These are phyloP conservation scores for Bombyx mandarina DNA, from an alignment of 1,140 invertebrate genomes.

Conservation along the genomic window DNA sequence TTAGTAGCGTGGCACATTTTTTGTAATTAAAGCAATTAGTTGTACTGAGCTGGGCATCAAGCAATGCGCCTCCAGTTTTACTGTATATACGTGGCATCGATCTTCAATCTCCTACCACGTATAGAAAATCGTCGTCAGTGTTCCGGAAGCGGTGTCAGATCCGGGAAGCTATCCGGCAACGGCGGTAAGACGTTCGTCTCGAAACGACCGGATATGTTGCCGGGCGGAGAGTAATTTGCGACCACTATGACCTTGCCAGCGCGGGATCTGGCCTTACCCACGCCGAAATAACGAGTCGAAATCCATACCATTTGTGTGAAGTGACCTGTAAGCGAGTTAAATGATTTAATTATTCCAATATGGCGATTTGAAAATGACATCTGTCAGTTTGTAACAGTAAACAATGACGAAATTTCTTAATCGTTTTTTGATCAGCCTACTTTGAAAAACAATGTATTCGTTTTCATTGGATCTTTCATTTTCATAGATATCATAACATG, in stretches of 20 bases:
- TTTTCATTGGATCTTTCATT: too few species aligned
- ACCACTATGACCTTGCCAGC: constrained; percentile 85
- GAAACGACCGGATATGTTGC: constrained; percentile 84
- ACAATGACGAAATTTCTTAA: too few species aligned
- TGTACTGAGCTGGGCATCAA: too few species aligned
- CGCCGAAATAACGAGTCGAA: constrained; percentile 81
- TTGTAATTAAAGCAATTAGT: background rate
- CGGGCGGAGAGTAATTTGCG: constrained; percentile 84
- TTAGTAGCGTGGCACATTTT: background rate
- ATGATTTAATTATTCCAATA: background rate
- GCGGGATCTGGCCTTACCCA: constrained; percentile 83
- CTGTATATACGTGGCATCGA: constrained; percentile 42
- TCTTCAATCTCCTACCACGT: constrained; percentile 51
- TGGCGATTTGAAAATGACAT: too few species aligned
- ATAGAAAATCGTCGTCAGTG: constrained; percentile 60
- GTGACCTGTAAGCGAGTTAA: constrained; percentile 74
- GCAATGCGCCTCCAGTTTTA: constrained; percentile 1
- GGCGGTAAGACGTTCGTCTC: constrained; percentile 83
- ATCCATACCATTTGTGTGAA: constrained; percentile 95
- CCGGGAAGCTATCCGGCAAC: constrained; percentile 71
- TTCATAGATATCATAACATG: too few species aligned
- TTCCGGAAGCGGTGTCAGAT: constrained; percentile 46
- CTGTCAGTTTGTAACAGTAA: too few species aligned
- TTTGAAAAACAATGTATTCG: too few species aligned
- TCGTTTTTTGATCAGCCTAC: too few species aligned